These are phyloP conservation scores for Cyanocitta stelleri DNA, from an alignment of 2,113 vertebrate genomes.

Conservation along the genomic window DNA sequence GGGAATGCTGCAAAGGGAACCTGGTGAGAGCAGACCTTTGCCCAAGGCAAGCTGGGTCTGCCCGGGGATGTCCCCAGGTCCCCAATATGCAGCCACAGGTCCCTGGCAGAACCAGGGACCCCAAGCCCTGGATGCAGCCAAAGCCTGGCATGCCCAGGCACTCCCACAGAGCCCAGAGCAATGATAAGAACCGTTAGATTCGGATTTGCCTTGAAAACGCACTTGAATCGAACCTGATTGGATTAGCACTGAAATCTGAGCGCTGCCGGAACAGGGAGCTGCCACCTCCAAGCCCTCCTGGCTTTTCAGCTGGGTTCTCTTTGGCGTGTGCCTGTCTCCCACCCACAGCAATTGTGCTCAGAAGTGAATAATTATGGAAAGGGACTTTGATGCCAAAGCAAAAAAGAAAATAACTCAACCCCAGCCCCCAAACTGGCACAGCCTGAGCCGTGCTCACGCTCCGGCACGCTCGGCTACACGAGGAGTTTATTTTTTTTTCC, in stretches of 20 bases:
- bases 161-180: neutral
- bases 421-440: neutral
- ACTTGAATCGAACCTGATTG: neutral
- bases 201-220: neutral
- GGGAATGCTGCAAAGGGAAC: neutral
- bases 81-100: rapidly evolving
- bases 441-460: rapidly evolving
- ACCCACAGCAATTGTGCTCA: neutral
- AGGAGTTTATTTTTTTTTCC: neutral
- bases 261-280: neutral
- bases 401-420: neutral
- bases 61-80: rapidly evolving
- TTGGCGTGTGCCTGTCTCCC: neutral
- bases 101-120: neutral
- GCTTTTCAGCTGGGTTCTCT: neutral
- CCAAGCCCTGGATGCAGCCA: rapidly evolving
- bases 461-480: neutral
- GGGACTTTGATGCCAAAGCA: neutral
- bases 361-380: neutral
- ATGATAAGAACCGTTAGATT: neutral
- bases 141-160: neutral
- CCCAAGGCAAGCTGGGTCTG: neutral
- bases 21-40: neutral
- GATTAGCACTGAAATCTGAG: neutral
- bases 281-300: neutral